A percentile compares a stretch with the other conserved stretches of the same genome.
These are phyloP conservation scores for Eumerus sabulonum DNA, from an alignment of 2,888 invertebrate species.

Conservation along the genomic window DNA sequence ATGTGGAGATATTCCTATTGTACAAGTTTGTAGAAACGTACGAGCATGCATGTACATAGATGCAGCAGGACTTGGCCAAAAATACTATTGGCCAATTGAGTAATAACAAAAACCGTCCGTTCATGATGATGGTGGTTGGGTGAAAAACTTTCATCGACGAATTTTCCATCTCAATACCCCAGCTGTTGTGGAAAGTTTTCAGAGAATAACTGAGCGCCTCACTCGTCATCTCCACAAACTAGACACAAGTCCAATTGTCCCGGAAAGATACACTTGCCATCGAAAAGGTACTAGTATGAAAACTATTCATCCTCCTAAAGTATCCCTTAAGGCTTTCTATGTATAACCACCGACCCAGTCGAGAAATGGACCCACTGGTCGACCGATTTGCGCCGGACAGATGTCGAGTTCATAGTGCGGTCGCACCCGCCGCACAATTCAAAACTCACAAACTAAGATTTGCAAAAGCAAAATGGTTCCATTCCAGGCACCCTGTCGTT, in stretches of 20 bases:
- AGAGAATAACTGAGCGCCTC: slow-evolving; percentile 20
- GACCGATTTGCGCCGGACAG: slow-evolving; percentile 52
- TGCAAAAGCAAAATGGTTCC: slow-evolving; percentile 60
- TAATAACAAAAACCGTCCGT: slow-evolving; percentile 53
- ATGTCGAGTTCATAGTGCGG: slow-evolving; percentile 43
- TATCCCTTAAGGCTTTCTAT: slow-evolving; percentile 8
- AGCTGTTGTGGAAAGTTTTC: slow-evolving; percentile 56
- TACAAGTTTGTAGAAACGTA: background rate
- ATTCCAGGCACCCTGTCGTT: slow-evolving; percentile 51
- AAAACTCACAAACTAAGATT: slow-evolving; percentile 10
- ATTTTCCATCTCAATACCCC: slow-evolving; percentile 63
- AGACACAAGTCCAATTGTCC: slow-evolving; percentile 39
- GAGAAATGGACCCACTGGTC: slow-evolving; percentile 1
- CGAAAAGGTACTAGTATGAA: slow-evolving; percentile 53
- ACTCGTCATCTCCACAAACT: too few relatives aligned
- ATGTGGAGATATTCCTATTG: background rate
- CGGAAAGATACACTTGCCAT: slow-evolving; percentile 38
- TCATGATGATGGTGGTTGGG: slow-evolving; percentile 20
- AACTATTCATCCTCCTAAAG: slow-evolving; percentile 32
- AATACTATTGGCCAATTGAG: slow-evolving; percentile 66
- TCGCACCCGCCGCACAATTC: too few relatives aligned
- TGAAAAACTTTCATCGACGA: slow-evolving; percentile 60
- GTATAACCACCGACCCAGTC: background rate
- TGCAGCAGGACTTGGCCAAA: slow-evolving; percentile 43
- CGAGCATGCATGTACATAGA: slow-evolving; percentile 11